Percentiles rank a stretch among this genome's conserved stretches.
These are phyloP conservation scores for Drosophila seguyi DNA, from an alignment of 1,140 invertebrate species.

Conservation along the genomic window DNA sequence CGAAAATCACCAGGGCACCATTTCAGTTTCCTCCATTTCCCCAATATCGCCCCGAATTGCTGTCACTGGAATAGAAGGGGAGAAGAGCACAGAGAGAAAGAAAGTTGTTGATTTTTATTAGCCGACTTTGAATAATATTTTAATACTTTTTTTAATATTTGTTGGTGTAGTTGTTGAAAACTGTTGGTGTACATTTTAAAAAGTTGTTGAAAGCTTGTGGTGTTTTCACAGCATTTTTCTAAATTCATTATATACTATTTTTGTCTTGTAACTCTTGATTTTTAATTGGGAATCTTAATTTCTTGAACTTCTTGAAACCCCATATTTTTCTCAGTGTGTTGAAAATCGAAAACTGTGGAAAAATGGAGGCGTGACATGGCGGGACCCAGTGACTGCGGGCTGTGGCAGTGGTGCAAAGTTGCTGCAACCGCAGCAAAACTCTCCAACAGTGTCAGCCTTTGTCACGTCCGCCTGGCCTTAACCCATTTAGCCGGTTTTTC, in stretches of 20 bases:
- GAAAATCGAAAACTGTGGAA: conserved; percentile 6
- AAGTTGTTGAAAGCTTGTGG: neutral
- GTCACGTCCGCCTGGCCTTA: conserved; percentile 40
- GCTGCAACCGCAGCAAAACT: conserved; percentile 47
- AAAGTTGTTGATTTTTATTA: too few species aligned
- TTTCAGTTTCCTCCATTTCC: conserved; percentile 13
- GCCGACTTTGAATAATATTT: too few species aligned
- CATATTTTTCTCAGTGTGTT: neutral
- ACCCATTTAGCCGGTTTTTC: conserved; percentile 33
- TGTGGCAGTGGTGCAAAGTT: conserved; percentile 27
- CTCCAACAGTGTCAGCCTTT: conserved; percentile 46
- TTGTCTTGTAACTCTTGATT: neutral
- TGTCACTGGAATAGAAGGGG: neutral
- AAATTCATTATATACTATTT: too few species aligned
- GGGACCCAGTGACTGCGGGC: neutral
- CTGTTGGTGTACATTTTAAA: neutral
- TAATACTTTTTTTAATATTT: too few species aligned
- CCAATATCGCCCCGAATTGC: neutral
- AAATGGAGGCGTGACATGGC: conserved; percentile 1
- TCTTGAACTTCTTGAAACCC: too few species aligned
- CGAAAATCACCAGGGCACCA: conserved; percentile 35
- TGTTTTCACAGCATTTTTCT: neutral
- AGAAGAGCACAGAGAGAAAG: neutral
- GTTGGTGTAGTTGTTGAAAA: neutral
- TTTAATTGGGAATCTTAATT: too few species aligned